Evolutionary conservation across 2,888 invertebrate genomes (phyloP), one percentile per base, ranked within the genome.

Genomic region (Brassicogethes aeneus): DNA sequence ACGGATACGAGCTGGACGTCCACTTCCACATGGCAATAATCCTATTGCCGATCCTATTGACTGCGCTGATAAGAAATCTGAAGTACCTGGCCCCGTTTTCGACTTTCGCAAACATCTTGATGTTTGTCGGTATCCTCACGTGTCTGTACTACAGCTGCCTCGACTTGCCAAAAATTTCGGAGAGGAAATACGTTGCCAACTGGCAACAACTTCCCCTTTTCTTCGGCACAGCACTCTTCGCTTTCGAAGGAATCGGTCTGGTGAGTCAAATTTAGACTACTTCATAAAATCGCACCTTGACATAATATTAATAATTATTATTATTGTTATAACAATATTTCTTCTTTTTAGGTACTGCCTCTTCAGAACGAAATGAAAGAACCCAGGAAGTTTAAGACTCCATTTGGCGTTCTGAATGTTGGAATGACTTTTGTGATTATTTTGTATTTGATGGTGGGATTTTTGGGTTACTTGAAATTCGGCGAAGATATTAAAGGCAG

Each of bases 191-290:
- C 48, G 68, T 85, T 10, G 82, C 81, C 0, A 68, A 74, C 3
- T 76, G 77, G 68, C 51, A 66, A 15, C 58, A 60, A 16, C 69
- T 88, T 43, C 95, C 97, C 0, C 70, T 97, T 10, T 97, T 87
- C 65, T 94, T 97, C 61, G 96, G 96, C 34, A 96, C 95, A 0
- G 92, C 91, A 15, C 80, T 99, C 41, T 99, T 90, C 66, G 89
- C 96, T 2, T 97, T 96, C 61, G 97, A 97, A 72, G 97, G 95
- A 46, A 96, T 97, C 50, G 88, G 88, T 39, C 67, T 90, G 74
- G 89, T 85, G 63, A 77, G 76, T 66, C 17, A 12, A 23, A n/a
- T n/a, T n/a, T n/a, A n/a, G n/a, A n/a, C n/a, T n/a, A n/a, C n/a
- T n/a, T n/a, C n/a, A n/a, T n/a, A n/a, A n/a, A n/a, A n/a, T n/a